phyloP scores from a whole-genome alignment of 2,113 vertebrate genomes.

The Phainopepla nitens region DNA sequence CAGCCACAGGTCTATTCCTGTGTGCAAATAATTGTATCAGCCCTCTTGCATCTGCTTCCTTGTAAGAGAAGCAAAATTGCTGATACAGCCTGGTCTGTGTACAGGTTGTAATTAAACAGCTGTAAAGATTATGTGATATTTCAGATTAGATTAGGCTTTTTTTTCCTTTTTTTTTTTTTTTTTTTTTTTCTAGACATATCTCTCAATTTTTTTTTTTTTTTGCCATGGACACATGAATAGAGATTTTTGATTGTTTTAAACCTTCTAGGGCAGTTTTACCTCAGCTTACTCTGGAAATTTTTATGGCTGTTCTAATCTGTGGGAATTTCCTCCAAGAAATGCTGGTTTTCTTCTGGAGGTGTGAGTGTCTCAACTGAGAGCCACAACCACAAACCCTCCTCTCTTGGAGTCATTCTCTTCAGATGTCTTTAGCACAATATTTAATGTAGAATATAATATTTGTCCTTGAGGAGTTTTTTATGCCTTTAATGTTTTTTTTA shows the following conservation, averaged over 20 bases:
- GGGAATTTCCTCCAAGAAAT: not conserved
- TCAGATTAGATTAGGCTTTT: not conserved
- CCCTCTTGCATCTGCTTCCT: not conserved
- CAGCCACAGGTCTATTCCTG: not conserved
- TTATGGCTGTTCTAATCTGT: not conserved
- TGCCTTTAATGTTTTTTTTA: not conserved
- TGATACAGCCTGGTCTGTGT: not conserved
- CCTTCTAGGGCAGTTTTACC: not conserved
- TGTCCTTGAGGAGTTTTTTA: not conserved
- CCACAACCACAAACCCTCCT: not conserved
- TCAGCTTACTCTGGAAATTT: not conserved
- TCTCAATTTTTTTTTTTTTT: not conserved
- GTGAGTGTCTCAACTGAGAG: accelerated
- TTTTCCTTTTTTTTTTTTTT: not conserved
- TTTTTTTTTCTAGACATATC: too few species aligned
- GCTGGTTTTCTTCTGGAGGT: not conserved
- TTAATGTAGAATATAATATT: not conserved
- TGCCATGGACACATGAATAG: not conserved
- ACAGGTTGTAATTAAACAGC: not conserved
- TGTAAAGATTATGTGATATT: not conserved
- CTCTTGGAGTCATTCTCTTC: not conserved
- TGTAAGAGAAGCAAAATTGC: not conserved
- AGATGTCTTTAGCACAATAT: not conserved
- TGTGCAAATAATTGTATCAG: not conserved
- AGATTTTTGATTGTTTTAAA: not conserved